Percentiles rank a stretch among this genome's conserved stretches.
These are phyloP conservation scores for Odocoileus hemionus DNA, from an alignment of 2,113 vertebrate genomes.

Conservation along the genomic window DNA sequence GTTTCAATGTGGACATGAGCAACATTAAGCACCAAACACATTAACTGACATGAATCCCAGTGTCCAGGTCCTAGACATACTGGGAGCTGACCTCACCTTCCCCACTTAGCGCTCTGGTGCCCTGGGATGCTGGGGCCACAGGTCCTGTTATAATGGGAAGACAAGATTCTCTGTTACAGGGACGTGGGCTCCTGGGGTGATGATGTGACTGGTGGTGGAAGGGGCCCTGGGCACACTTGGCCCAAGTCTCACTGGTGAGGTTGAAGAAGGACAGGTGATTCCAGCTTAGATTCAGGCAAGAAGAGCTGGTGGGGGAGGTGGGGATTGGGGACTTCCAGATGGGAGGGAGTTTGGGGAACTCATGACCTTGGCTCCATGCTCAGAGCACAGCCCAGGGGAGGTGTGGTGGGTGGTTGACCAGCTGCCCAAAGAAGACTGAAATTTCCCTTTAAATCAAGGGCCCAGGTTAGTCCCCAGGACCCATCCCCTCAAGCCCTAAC, in stretches of 20 bases:
- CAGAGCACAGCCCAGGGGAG: not conserved
- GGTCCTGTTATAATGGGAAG: fast-evolving
- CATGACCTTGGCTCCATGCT: fast-evolving
- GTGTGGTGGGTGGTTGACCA: not conserved
- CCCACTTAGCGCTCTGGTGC: fast-evolving
- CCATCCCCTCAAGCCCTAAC: fast-evolving
- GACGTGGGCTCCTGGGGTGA: no score
- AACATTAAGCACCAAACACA: fast-evolving
- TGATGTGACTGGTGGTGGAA: no score
- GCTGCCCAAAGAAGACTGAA: fast-evolving
- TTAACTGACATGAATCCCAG: not conserved
- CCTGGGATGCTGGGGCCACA: not conserved
- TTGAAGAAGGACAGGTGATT: fast-evolving
- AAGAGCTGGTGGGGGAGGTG: no score
- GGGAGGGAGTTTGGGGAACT: no score
- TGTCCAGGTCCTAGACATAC: not conserved
- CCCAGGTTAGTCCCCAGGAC: fast-evolving
- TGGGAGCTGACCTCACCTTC: no score
- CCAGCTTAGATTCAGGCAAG: not conserved
- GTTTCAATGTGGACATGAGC: not conserved
- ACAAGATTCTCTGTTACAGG: no score
- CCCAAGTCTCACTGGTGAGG: not conserved
- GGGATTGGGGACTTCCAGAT: not conserved
- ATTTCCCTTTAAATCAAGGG: not conserved
- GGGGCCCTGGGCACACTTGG: fast-evolving